phyloP scores from a whole-genome alignment of 2,113 vertebrate species.

The Grammomys surdaster region DNA sequence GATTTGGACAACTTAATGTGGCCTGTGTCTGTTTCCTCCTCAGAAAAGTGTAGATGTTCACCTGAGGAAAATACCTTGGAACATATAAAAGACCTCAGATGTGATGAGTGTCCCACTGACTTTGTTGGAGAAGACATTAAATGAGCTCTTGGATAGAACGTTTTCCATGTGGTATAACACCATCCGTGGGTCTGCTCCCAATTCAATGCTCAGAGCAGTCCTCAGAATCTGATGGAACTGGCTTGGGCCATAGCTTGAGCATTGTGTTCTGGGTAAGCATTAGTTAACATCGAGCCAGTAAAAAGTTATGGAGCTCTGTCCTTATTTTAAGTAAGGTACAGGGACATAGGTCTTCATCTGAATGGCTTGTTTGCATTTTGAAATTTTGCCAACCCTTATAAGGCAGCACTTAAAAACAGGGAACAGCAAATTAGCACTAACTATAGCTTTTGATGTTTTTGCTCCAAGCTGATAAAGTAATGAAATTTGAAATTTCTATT shows the following conservation, averaged over 20 bases:
- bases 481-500: constrained; percentile 51
- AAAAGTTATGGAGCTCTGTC: background rate
- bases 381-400: constrained; percentile 71
- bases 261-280: background rate
- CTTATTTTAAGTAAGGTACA: constrained; percentile 80
- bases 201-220: background rate
- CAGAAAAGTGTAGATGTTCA: background rate
- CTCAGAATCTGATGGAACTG: background rate
- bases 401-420: constrained; percentile 57
- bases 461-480: constrained; percentile 75
- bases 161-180: background rate
- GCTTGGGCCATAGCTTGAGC: background rate
- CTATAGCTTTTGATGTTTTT: constrained; percentile 77
- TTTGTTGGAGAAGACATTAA: background rate
- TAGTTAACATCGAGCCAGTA: constrained; percentile 65
- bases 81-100: background rate
- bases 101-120: background rate
- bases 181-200: background rate
- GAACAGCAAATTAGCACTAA: constrained; percentile 74
- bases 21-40: background rate
- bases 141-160: background rate
- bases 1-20: background rate
- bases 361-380: constrained; percentile 78
- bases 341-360: constrained; percentile 79
- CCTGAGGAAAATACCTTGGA: constrained; percentile 13